phyloP scores from a whole-genome alignment of 2,113 vertebrate genomes.

The Coptodon bakossiorum region DNA sequence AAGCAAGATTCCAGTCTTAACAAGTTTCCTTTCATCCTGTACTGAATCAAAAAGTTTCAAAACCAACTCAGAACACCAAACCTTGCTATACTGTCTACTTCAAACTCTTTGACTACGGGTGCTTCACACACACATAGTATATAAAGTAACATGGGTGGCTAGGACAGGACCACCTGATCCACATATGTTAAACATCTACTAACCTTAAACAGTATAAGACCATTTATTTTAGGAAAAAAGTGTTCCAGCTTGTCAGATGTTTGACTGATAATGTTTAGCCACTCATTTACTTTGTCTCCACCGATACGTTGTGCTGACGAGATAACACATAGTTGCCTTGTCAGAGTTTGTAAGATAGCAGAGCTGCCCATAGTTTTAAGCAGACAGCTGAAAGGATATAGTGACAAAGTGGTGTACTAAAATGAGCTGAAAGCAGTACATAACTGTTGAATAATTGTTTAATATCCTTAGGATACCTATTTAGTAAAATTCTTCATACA shows the following conservation, averaged over 20 bases:
- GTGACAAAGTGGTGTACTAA: neutral
- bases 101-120: neutral
- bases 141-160: neutral
- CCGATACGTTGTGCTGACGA: neutral
- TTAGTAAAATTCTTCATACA: neutral
- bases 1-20: neutral
- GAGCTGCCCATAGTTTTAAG: neutral
- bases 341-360: neutral
- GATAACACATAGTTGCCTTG: neutral
- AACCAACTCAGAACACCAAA: neutral
- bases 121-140: neutral
- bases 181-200: neutral
- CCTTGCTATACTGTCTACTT: neutral
- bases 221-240: neutral
- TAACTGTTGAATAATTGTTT: neutral
- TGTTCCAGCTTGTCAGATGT: neutral
- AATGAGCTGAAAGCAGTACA: neutral
- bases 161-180: neutral
- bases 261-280: neutral
- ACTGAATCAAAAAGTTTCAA: neutral
- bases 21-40: neutral
- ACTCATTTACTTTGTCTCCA: neutral
- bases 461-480: neutral
- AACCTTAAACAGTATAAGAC: neutral
- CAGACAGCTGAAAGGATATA: neutral